These are phyloP conservation scores for Aphis gossypii DNA, from an alignment of 1,140 invertebrate species.

Conservation along the genomic window DNA sequence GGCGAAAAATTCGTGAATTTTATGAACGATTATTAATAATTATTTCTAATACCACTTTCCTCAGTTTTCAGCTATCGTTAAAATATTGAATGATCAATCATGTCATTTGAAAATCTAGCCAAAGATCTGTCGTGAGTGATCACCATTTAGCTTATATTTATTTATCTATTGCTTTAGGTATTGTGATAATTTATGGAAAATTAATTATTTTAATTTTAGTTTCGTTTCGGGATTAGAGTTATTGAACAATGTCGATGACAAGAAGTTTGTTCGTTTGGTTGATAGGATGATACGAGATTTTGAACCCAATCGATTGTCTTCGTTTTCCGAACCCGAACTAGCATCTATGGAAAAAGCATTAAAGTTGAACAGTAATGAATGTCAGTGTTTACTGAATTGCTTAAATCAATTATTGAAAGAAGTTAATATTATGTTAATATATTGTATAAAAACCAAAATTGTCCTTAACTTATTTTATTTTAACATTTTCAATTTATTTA, in stretches of 20 bases:
- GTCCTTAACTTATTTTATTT: background rate
- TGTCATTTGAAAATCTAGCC: constrained; percentile 32
- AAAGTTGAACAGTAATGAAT: constrained; percentile 24
- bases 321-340: constrained; percentile 35
- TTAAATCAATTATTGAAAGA: constrained; percentile 45
- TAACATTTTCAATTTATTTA: background rate
- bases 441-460: background rate
- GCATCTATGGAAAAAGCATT: constrained; percentile 9
- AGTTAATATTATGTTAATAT: background rate
- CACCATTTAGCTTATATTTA: background rate
- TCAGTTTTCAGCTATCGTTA: background rate
- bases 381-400: constrained; percentile 27
- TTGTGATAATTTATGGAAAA: background rate
- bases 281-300: constrained; percentile 43
- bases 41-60: background rate
- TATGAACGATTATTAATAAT: too few species aligned
- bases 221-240: background rate
- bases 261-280: constrained; percentile 32
- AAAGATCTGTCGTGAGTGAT: background rate
- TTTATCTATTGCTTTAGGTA: background rate
- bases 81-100: background rate
- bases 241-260: background rate
- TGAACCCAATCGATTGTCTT: constrained; percentile 6
- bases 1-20: too few species aligned
- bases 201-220: constrained; percentile 4